Percentiles rank a stretch among this genome's conserved stretches.
Evolutionary conservation across 2,888 invertebrate genomes (phyloP).

Genomic region (Caenorhabditis japonica): DNA sequence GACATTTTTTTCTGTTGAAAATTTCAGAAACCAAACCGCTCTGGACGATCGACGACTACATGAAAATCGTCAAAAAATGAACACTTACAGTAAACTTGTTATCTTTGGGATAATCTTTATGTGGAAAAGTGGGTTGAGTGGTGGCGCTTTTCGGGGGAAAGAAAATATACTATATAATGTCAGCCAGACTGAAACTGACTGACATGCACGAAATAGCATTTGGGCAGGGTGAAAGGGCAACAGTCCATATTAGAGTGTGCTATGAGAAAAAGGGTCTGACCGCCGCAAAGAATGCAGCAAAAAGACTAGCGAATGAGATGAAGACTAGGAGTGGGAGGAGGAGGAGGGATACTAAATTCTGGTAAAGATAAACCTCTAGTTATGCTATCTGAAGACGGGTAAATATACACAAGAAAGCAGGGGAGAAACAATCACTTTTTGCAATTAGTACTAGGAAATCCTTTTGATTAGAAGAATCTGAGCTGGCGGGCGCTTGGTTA

Average conservation of each 20-base stretch:
- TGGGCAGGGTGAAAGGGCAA: conserved; percentile 26
- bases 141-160: conserved; percentile 15
- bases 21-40: conserved; percentile 38
- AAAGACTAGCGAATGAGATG: conserved; percentile 16
- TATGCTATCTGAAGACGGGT: conserved; percentile 26
- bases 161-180: conserved; percentile 51
- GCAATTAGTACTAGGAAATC: conserved; percentile 25
- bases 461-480: conserved; percentile 43
- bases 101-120: conserved; percentile 48
- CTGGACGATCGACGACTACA: conserved; percentile 33
- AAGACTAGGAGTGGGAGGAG: conserved; percentile 9
- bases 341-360: conserved; percentile 9
- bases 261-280: conserved; percentile 16
- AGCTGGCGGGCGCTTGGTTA: conserved; percentile 11
- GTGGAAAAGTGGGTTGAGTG: conserved; percentile 6
- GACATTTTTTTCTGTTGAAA: no score
- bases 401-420: conserved; percentile 39
- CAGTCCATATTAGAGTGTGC: conserved; percentile 50
- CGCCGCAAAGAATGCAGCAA: no score
- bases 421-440: conserved; percentile 35
- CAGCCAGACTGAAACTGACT: conserved; percentile 19
- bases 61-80: conserved; percentile 20
- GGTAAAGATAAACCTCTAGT: conserved; percentile 29
- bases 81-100: no score
- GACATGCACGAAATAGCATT: conserved; percentile 44